These are phyloP conservation scores for Nannoperca australis DNA, from an alignment of 2,797 vertebrate genomes.

Conservation along the genomic window DNA sequence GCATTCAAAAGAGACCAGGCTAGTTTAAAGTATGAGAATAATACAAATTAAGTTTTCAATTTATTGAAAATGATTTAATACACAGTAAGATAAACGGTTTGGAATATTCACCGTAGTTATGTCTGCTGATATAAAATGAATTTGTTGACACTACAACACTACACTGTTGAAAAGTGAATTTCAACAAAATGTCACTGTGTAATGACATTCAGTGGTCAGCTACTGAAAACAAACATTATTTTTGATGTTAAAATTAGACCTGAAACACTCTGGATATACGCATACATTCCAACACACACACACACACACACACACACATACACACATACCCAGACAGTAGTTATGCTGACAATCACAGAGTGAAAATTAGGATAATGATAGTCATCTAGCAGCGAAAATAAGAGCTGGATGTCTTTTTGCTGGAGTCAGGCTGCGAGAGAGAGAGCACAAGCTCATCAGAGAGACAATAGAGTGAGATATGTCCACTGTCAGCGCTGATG, in stretches of 20 bases:
- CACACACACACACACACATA: conserved; percentile 2
- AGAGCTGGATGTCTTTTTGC: conserved; percentile 54
- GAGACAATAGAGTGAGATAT: conserved; percentile 58
- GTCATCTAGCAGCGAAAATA: conserved; percentile 63
- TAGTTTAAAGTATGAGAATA: conserved; percentile 25
- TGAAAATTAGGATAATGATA: conserved; percentile 71
- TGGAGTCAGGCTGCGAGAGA: conserved; percentile 52
- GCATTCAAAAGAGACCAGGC: conserved; percentile 13
- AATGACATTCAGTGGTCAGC: conserved; percentile 16
- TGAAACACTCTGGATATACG: conserved; percentile 2
- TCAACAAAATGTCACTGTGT: not conserved
- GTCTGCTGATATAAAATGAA: not conserved
- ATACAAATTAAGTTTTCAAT: conserved; percentile 15
- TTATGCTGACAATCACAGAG: conserved; percentile 39
- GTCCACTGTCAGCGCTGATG: conserved; percentile 73
- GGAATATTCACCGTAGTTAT: not conserved
- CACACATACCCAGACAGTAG: conserved; percentile 16
- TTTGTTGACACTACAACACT: conserved; percentile 10
- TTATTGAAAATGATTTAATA: not conserved
- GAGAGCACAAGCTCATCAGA: conserved; percentile 61
- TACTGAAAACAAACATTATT: conserved; percentile 1
- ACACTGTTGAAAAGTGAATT: conserved; percentile 18
- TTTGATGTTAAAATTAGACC: conserved; percentile 8
- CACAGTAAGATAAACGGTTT: not conserved
- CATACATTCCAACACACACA: not conserved